Conservation (phyloP, 2,888 invertebrate genomes). For the Cylindroiulus punctatus region DNA sequence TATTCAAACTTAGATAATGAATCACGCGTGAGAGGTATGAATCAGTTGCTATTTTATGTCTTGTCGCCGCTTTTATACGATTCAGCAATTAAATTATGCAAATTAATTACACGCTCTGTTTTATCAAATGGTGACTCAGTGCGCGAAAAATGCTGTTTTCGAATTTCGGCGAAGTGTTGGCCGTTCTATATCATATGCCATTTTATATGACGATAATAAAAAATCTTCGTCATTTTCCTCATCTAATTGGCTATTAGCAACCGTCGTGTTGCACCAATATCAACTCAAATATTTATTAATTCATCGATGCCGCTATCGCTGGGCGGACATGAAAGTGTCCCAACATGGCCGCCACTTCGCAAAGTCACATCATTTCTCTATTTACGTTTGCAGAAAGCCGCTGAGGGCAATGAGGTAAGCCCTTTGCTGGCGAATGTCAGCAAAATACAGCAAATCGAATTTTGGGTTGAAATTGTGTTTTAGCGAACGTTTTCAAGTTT, state of each 20-base stretch:
- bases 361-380: too few species aligned
- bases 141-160: neutral
- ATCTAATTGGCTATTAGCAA: neutral
- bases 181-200: neutral
- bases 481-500: too few species aligned
- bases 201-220: neutral
- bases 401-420: too few species aligned
- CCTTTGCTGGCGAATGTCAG: too few species aligned
- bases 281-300: neutral
- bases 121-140: neutral
- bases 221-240: neutral
- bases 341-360: neutral
- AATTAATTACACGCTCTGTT: neutral
- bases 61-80: constrained; percentile 13
- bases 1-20: neutral
- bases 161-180: neutral
- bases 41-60: neutral
- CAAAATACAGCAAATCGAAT: too few species aligned
- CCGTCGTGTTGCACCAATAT: neutral
- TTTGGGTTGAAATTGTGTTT: too few species aligned
- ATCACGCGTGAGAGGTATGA: neutral
- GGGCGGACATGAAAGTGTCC: neutral
- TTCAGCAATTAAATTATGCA: constrained; percentile 14
- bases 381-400: too few species aligned
- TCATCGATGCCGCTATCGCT: neutral